Base-by-base conservation (phyloP, 2,888 invertebrate genomes). In the Microctonus hyperodae region DNA sequence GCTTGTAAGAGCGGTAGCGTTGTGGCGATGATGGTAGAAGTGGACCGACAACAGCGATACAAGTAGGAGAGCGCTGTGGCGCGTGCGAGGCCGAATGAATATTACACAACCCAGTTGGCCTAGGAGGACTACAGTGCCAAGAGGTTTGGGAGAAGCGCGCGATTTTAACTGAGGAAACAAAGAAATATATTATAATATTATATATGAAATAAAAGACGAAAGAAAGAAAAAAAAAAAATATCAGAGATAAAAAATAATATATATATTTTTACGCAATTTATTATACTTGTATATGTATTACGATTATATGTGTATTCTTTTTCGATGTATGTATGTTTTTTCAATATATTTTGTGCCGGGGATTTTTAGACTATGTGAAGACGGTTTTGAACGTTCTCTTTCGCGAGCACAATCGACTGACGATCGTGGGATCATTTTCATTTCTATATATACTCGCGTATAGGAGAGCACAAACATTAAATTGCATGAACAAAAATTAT, bases 21-120 rank as follows among this genome's bases (percentile, higher is more conserved):
- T 23, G 62, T 35, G 51, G 53, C 22, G 53, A 51, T 44, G 59
- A 59, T 62, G 62, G 62, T 56, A 56, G 57, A 62, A 60, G 55
- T 23, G 57, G 40, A 67, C 40, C 35, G 37, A 7, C 28, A 55
- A 4, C 31, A 28, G 50, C 33, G 9, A 11, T n/a, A 60, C 50
- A 11, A n/a, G 50, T 28, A 33, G 44, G 48, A n/a, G 13, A 37
- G 48, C 59, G 44, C 48, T 28, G 48, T 53, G 53, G 62, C 62
- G 62, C 62, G 62, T 62, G 62, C 62, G 62, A 62, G 62, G 62
- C 62, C 62, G 37, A 62, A 51, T 16, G 56, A 60, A 23, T 51
- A 62, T 64, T 64, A 64, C 55, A 64, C 55, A 55, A 56, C 37
- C 56, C 56, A 64, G 44, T 56, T 64, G 48, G 56, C 56, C 35